phyloP scores from a whole-genome alignment of 2,888 invertebrate species.

The Dugesia japonica region DNA sequence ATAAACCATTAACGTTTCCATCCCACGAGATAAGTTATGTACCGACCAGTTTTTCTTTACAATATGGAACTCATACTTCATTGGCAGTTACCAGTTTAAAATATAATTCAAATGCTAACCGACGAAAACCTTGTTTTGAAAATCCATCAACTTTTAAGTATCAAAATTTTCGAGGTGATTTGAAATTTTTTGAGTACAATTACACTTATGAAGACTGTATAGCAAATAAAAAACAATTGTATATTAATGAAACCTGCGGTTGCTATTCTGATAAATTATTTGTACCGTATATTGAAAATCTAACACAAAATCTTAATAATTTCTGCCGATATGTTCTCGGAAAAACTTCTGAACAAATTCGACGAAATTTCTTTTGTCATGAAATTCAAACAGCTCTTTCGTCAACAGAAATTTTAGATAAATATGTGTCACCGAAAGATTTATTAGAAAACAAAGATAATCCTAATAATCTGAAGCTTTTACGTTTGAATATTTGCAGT shows the following conservation, averaged over 20 bases:
- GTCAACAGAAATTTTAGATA: background rate
- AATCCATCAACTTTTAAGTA: background rate
- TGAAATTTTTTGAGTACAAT: background rate
- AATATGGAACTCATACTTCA: conserved; percentile 4
- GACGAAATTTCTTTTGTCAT: background rate
- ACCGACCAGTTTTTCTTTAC: background rate
- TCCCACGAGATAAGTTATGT: background rate
- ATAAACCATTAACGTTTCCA: conserved; percentile 14
- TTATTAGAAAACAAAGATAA: background rate
- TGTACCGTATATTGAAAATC: background rate
- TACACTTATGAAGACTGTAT: conserved; percentile 8
- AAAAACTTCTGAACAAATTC: background rate
- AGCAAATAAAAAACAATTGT: conserved; percentile 2
- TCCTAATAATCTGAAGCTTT: background rate
- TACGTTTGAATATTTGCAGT: background rate
- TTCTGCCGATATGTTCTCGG: background rate
- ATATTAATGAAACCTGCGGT: background rate
- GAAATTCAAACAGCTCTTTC: background rate
- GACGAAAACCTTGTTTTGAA: conserved; percentile 13
- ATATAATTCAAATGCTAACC: background rate
- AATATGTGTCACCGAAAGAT: conserved; percentile 20
- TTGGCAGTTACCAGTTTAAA: background rate
- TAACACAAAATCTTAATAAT: background rate
- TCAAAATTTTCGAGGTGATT: conserved; percentile 7
- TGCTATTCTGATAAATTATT: background rate